Base-by-base conservation (phyloP, 92 coral and sea anemone genomes). In the Palythoa grandis region DNA sequence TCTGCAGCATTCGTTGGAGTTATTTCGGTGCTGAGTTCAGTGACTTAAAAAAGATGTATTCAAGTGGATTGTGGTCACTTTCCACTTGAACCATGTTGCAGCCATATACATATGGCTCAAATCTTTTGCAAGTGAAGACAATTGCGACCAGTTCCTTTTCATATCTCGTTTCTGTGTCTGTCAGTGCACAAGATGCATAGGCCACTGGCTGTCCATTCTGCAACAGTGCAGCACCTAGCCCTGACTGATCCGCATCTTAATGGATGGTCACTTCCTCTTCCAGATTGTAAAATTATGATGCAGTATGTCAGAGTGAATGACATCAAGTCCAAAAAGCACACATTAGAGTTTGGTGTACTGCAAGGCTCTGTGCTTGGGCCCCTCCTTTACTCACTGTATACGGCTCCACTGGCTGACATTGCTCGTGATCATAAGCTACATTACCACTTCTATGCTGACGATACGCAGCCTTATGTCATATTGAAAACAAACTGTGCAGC, bases 261-360 rank as follows among this genome's bases (percentile, higher is more conserved):
- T 69, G 86, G 39, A 69, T 75, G 15, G 75, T 82, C 35, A 61
- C 86, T 50, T 82, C 86, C 53, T 82, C 86, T 17, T 82, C 47
- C n/a, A 82, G 75, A 56, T 39, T 82, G 25, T 82, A 82, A n/a
- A n/a, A n/a, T n/a, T n/a, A 22, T 65, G 38, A 54, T 57, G 68
- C 52, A 82, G 74, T n/a, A n/a, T n/a, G n/a, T n/a, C n/a, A n/a
- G n/a, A n/a, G n/a, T n/a, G n/a, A n/a, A n/a, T n/a, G n/a, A n/a
- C n/a, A n/a, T n/a, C n/a, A n/a, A n/a, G n/a, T n/a, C n/a, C n/a
- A n/a, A n/a, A n/a, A n/a, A n/a, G n/a, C n/a, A n/a, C n/a, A n/a
- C n/a, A n/a, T n/a, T n/a, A n/a, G n/a, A n/a, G n/a, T n/a, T n/a
- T n/a, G n/a, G n/a, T n/a, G n/a, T n/a, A n/a, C n/a, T n/a, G n/a